A percentile compares a stretch with the other conserved stretches of the same genome.
phyloP scores from a whole-genome alignment of 2,888 invertebrate species.

The Cryptus armator region DNA sequence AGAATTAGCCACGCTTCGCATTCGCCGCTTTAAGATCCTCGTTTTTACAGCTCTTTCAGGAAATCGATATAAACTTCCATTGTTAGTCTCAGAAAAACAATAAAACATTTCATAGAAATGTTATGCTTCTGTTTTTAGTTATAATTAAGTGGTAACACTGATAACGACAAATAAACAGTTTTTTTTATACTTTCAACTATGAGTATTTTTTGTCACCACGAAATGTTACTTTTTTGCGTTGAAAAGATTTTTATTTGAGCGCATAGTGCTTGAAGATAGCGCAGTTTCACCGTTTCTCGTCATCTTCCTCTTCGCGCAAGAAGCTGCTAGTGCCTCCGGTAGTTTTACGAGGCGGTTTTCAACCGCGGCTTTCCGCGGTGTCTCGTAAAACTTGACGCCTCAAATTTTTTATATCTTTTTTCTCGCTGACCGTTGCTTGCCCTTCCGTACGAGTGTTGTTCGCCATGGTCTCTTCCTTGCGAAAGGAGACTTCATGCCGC shows the following conservation, averaged over 20 bases:
- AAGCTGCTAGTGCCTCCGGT: conserved; percentile 19
- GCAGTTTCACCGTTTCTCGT: conserved; percentile 8
- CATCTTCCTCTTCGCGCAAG: conserved; percentile 18
- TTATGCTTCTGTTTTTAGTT: neutral
- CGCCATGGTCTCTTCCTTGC: conserved; percentile 21
- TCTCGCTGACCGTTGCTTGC: conserved; percentile 11
- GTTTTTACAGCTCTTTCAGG: conserved; percentile 35
- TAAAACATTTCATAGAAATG: conserved; percentile 2
- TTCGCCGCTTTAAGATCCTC: conserved; percentile 56
- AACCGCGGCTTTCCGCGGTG: conserved; percentile 2
- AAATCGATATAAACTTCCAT: conserved; percentile 23
- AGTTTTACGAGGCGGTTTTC: conserved; percentile 51
- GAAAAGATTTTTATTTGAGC: conserved; percentile 25
- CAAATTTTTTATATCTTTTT: conserved; percentile 44
- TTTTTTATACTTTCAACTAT: neutral
- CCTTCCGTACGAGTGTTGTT: neutral
- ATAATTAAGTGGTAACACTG: neutral
- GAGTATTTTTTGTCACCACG: neutral
- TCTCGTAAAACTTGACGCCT: conserved; percentile 59
- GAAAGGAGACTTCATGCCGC: conserved; percentile 4
- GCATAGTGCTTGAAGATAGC: neutral
- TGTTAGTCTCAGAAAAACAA: conserved; percentile 2
- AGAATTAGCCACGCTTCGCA: conserved; percentile 61
- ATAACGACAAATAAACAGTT: neutral
- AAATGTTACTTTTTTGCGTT: conserved; percentile 9